Base-by-base conservation (phyloP, 2,797 vertebrate genomes). In the Picus viridis region DNA sequence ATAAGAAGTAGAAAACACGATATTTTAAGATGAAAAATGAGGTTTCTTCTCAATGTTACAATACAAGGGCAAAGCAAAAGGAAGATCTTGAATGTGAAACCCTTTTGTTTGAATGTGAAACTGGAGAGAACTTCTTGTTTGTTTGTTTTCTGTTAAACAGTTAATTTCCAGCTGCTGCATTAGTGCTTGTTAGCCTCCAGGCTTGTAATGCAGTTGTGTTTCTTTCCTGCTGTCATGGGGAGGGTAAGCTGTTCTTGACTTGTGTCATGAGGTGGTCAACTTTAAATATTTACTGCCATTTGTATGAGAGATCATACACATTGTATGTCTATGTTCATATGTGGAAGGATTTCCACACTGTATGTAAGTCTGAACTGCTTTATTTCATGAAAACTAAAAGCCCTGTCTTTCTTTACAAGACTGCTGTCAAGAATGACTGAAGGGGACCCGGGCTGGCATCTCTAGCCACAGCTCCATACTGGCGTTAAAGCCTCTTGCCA, bases 111-210 rank as follows among this genome's bases (percentile, higher is more conserved):
- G 85, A 79, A 79, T 91, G 20, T 64, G 56, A 80, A 88, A 90
- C 75, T 90, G 88, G 89, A 84, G 41, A 61, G 47, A 78, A 86
- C 34, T 16, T 16, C 41, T 39, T 39, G 39, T 63, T 72, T 4
- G 86, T 77, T 82, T 89, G 70, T 70, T 49, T 68, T 12, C 22
- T 51, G 24, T 51, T 51, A 13, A 51, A 51, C 49, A 51, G 12
- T 51, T 24, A 51, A 51, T 96, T 95, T 96, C 81, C 88, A 86
- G 34, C 62, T 88, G 45, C 65, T 73, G 94, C 74, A 92, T 79
- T 78, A 80, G 91, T 89, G 65, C 56, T 70, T 43, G 8, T 90
- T 89, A 54, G 34, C 80, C 32, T 92, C 39, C 49, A 63, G 69
- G 59, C 81, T 83, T 23, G 23, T 41, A 43, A 87, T 79, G 34